These are phyloP conservation scores for Altica lythri DNA, from an alignment of 2,888 invertebrate species.

Conservation along the genomic window DNA sequence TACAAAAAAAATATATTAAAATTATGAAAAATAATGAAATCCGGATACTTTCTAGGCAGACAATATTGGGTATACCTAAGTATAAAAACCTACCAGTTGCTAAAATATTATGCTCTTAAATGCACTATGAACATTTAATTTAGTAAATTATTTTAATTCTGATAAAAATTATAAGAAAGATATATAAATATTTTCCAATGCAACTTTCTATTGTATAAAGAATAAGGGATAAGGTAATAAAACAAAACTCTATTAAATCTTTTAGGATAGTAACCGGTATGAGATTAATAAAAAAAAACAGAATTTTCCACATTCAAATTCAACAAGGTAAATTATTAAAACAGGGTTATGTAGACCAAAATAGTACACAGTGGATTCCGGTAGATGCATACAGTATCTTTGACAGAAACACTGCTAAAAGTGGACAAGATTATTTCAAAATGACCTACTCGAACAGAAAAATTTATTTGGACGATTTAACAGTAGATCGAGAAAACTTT, in stretches of 20 bases:
- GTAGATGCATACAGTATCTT: slow-evolving; percentile 66
- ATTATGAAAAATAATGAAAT: too few relatives aligned
- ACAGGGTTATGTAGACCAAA: slow-evolving; percentile 66
- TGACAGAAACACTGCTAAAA: slow-evolving; percentile 61
- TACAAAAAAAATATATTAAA: too few relatives aligned
- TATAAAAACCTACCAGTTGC: too few relatives aligned
- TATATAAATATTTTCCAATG: too few relatives aligned
- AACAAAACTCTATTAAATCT: slow-evolving; percentile 25
- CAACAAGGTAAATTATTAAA: slow-evolving; percentile 72
- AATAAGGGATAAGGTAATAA: too few relatives aligned
- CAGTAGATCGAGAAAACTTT: slow-evolving; percentile 65
- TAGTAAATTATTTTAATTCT: too few relatives aligned
- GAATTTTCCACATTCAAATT: slow-evolving; percentile 82
- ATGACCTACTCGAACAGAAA: slow-evolving; percentile 75
- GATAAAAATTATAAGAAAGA: too few relatives aligned
- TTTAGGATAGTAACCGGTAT: slow-evolving; percentile 81
- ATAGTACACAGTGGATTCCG: slow-evolving; percentile 69
- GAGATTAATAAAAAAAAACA: slow-evolving; percentile 71
- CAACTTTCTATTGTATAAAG: too few relatives aligned
- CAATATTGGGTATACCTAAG: too few relatives aligned
- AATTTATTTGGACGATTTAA: slow-evolving; percentile 79
- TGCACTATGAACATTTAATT: too few relatives aligned
- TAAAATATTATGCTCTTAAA: too few relatives aligned
- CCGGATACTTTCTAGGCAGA: too few relatives aligned
- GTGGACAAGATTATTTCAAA: slow-evolving; percentile 75